Evolutionary conservation across 2,113 vertebrate species (phyloP).

Genomic region (Camelus bactrianus): DNA sequence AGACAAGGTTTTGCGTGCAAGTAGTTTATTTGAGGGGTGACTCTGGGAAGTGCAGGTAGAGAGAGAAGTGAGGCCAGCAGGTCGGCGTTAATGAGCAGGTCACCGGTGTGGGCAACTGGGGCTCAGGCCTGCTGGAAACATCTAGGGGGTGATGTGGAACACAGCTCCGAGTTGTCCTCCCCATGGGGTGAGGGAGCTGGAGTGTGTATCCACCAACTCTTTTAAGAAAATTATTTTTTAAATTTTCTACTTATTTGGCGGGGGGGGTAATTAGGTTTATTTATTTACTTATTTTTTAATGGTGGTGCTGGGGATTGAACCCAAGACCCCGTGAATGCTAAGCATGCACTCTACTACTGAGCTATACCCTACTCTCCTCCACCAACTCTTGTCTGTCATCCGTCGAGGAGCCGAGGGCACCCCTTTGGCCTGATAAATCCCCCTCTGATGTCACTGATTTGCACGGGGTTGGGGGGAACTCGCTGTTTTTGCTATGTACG

Average conservation of each 20-base stretch:
- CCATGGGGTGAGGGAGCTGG: not conserved
- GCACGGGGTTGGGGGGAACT: not conserved
- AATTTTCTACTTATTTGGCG: too few species aligned
- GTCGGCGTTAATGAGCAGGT: not conserved
- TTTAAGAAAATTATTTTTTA: too few species aligned
- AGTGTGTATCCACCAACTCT: not conserved
- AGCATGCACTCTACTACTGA: too few species aligned
- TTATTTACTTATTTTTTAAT: too few species aligned
- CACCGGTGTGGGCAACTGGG: not conserved
- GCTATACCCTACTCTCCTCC: too few species aligned
- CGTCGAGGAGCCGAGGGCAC: not conserved
- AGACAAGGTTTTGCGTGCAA: not conserved
- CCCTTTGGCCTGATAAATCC: not conserved
- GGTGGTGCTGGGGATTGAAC: too few species aligned
- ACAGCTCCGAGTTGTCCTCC: not conserved
- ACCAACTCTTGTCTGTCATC: not conserved
- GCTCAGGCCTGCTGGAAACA: not conserved
- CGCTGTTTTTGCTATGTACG: not conserved
- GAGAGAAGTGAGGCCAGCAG: not conserved
- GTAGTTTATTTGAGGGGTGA: not conserved
- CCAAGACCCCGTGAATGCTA: too few species aligned
- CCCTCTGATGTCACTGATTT: not conserved
- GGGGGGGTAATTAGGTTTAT: too few species aligned
- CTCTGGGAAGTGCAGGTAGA: not conserved
- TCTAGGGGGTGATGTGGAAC: not conserved